These are phyloP conservation scores for Hololepta plana DNA, from an alignment of 2,888 invertebrate species.

Conservation along the genomic window DNA sequence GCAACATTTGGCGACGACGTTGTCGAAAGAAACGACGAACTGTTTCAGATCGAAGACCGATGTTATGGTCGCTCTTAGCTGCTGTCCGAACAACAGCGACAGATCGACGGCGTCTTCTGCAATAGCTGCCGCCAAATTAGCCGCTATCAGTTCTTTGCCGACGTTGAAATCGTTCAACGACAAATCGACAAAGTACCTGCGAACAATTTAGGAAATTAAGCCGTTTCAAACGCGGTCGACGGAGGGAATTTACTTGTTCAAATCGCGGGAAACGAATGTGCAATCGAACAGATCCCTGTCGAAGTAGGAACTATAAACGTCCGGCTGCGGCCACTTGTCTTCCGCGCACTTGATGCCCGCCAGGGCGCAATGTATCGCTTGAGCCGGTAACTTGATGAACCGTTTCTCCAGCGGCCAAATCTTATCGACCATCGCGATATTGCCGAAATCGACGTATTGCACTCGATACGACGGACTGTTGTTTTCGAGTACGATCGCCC, in stretches of 20 bases:
- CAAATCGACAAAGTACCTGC: constrained; percentile 17
- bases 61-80: no score
- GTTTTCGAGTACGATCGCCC: constrained; percentile 48
- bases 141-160: constrained; percentile 14
- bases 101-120: constrained; percentile 4
- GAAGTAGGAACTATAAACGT: constrained; percentile 39
- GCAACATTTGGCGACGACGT: constrained; percentile 25
- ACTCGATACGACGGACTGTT: constrained; percentile 52
- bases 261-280: constrained; percentile 30
- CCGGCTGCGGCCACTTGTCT: constrained; percentile 37
- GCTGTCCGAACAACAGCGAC: constrained; percentile 6
- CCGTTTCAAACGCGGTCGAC: constrained; percentile 1
- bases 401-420: constrained; percentile 52
- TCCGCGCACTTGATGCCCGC: constrained; percentile 38
- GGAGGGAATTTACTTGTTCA: constrained; percentile 28
- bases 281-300: constrained; percentile 39
- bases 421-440: constrained; percentile 44
- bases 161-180: constrained; percentile 14
- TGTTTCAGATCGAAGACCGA: no score
- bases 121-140: constrained; percentile 14
- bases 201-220: constrained; percentile 6
- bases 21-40: no score
- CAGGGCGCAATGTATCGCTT: constrained; percentile 52
- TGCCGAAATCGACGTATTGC: constrained; percentile 61
- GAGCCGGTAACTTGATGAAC: constrained; percentile 45